These are phyloP conservation scores for Uromys caudimaculatus DNA, from an alignment of 2,797 vertebrate species.

Conservation along the genomic window DNA sequence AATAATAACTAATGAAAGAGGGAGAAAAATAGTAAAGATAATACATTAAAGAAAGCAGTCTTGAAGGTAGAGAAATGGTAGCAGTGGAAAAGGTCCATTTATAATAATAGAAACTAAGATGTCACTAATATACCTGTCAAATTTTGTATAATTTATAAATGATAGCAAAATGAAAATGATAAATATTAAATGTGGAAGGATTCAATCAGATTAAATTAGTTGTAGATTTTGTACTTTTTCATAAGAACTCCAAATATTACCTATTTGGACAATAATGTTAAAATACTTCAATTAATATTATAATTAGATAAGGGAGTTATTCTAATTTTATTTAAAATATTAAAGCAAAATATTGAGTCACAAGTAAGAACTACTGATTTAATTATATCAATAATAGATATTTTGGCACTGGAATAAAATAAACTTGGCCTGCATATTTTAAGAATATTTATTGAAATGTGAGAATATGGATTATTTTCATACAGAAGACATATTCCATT, in stretches of 20 bases:
- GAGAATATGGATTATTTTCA: neutral
- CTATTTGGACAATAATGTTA: neutral
- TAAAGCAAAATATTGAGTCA: neutral
- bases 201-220: neutral
- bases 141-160: neutral
- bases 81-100: neutral
- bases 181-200: neutral
- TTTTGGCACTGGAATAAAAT: neutral
- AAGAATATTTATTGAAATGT: neutral
- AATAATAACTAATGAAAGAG: neutral
- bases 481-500: neutral
- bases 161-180: neutral
- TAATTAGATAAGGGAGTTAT: neutral
- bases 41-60: neutral
- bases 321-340: slow-evolving; percentile 43
- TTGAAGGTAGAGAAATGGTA: neutral
- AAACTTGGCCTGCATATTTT: neutral
- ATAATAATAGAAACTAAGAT: neutral
- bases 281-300: neutral
- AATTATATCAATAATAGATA: neutral
- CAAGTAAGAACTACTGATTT: neutral
- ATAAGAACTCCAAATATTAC: neutral
- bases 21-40: neutral
- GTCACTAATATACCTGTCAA: neutral
- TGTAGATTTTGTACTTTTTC: neutral